phyloP scores from a whole-genome alignment of 2,888 invertebrate species.

The Alloscopus bannaensis region DNA sequence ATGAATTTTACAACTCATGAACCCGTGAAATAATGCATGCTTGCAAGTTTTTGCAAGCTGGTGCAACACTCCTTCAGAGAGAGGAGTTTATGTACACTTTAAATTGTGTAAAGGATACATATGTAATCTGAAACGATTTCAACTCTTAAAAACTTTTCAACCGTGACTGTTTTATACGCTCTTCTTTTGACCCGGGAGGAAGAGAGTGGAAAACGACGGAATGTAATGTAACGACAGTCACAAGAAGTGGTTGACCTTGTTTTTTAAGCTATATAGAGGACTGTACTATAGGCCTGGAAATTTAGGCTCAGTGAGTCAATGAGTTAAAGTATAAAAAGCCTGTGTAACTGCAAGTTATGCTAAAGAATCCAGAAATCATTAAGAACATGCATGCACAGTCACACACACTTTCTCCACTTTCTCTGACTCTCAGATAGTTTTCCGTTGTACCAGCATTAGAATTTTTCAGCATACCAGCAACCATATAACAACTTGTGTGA shows the following conservation, averaged over 20 bases:
- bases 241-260: slow-evolving; percentile 46
- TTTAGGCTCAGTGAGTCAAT: too few relatives aligned
- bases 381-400: slow-evolving; percentile 33
- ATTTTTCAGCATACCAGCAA: slow-evolving; percentile 1
- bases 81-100: slow-evolving; percentile 12
- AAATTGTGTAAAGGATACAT: too few relatives aligned
- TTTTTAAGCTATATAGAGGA: slow-evolving; percentile 11
- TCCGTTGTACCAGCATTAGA: background rate
- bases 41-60: slow-evolving; percentile 14
- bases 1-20: slow-evolving; percentile 37
- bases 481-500: slow-evolving; percentile 12
- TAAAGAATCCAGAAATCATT: slow-evolving; percentile 38
- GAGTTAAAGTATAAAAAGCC: too few relatives aligned
- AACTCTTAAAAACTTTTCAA: too few relatives aligned
- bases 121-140: background rate
- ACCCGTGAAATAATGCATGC: slow-evolving; percentile 28
- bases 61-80: background rate
- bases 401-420: slow-evolving; percentile 13
- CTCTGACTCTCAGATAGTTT: slow-evolving; percentile 20
- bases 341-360: too few relatives aligned
- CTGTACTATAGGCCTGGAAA: too few relatives aligned
- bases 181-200: background rate
- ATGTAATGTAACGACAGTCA: background rate
- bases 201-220: background rate
- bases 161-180: background rate